Base-by-base conservation (phyloP, 2,113 vertebrate species). In the Pteruthius melanotis region DNA sequence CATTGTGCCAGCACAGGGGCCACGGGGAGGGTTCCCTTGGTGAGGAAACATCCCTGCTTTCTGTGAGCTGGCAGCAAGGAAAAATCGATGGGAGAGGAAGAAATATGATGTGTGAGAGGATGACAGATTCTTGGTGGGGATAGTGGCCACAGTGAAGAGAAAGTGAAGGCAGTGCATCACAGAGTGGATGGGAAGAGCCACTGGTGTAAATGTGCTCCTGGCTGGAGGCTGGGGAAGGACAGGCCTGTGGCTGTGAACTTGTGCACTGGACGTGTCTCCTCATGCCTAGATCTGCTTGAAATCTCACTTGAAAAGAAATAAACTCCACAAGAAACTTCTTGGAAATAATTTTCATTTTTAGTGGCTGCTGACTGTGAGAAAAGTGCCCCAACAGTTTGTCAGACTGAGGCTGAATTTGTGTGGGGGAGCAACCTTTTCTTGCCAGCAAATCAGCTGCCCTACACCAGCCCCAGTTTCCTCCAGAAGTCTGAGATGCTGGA, bases 11-110 rank as follows among this genome's bases (percentile, higher is more conserved):
- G 28, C 10, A 44, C 49, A 18, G 20, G 18, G 47, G 31, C 33
- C 1, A 15, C 31, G 13, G 21, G 24, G 12, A 39, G 40, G 2
- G 3, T 7, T 8, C n/a, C 53, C 52, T 4, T 19, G n/a, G 3
- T 7, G 39, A 39, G 63, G n/a, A 33, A 13, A 22, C 9, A 13
- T 18, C 17, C 1, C 59, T 69, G 52, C 22, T 56, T 47, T 64
- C 52, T 78, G 40, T 52, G 77, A 89, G 80, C 80, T 70, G 49
- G 9, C 66, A 82, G 44, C 60, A 27, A 52, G 60, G 69, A 15
- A 49, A 47, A 71, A 31, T 72, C 24, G 4, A 35, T 39, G 5
- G 7, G 63, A 65, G 45, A 86, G 21, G 39, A 79, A 26, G 83
- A 80, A 80, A 54, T 31, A 10, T 1, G n/a, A 27, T 39, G 31